Evolutionary conservation across 2,888 invertebrate species (phyloP), one percentile per base, ranked within the genome.

Genomic region (Alviniconcha strummeri): DNA sequence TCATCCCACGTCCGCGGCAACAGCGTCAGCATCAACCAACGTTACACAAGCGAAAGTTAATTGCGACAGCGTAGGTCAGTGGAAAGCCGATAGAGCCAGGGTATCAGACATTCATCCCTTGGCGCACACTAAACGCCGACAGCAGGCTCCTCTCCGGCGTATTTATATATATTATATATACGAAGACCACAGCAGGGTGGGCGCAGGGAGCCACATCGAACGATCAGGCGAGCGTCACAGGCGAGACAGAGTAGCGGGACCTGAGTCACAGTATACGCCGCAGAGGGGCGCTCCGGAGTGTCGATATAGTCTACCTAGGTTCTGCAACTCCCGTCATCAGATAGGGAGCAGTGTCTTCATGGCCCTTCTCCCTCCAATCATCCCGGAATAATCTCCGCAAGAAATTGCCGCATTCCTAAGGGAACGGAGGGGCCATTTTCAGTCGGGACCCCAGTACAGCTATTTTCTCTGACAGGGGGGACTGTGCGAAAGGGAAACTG

Each of bases 381-480:
- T 84, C 84, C 80, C 67, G n/a, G 83, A 84, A 85, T 85, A 84
- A 85, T 85, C 84, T 85, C 80, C 74, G 72, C 81, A 81, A 85
- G 85, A 85, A 85, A 85, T 85, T 85, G 84, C 81, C 74, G 76
- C 84, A 79, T 78, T 84, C 85, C 85, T 83, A n/a, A 3, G 85
- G 84, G 85, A 85, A 74, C 72, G 54, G 36, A 15, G 77, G 80
- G 82, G 81, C 84, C 84, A 85, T 84, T 84, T 85, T 84, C 82
- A 77, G 76, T 57, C 76, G 54, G 64, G 82, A 82, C 82, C 76
- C 76, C 60, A 57, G 67, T n/a, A n/a, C 67, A 57, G 82, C 82
- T 19, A 82, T 82, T 76, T 81, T 75, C 72, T 60, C 36, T 36
- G 64, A 81, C 56, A 75, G 15, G 54, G 60, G 76, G 36, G 77